phyloP scores from a whole-genome alignment of 2,888 invertebrate species.

The Plusia festucae region DNA sequence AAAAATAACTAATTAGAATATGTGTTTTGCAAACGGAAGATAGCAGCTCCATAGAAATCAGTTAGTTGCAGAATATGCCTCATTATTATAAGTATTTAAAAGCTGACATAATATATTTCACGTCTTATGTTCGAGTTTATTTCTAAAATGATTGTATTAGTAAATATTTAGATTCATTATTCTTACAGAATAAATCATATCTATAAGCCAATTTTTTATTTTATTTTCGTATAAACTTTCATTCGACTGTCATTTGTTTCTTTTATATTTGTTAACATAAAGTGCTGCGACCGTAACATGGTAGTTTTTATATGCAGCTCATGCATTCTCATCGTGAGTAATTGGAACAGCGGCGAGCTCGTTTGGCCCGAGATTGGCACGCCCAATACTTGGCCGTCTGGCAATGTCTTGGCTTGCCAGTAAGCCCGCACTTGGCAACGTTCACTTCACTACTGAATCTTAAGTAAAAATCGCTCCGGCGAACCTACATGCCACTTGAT shows the following conservation, averaged over 20 bases:
- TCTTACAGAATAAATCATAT: neutral
- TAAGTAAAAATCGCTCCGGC: slow-evolving; percentile 58
- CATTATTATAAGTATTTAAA: too few relatives aligned
- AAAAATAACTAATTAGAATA: too few relatives aligned
- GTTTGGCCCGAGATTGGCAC: slow-evolving; percentile 35
- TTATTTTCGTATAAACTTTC: neutral
- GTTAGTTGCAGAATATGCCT: too few relatives aligned
- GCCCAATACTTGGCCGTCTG: slow-evolving; percentile 33
- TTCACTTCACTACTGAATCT: slow-evolving; percentile 52
- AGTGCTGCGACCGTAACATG: slow-evolving; percentile 17
- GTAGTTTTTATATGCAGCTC: slow-evolving; percentile 34
- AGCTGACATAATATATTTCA: neutral
- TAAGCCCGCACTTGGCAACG: slow-evolving; percentile 56
- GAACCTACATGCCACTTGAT: slow-evolving; percentile 56
- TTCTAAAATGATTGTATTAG: neutral
- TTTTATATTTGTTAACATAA: slow-evolving; percentile 8
- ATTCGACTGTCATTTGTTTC: neutral
- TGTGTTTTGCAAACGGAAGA: too few relatives aligned
- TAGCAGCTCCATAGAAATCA: too few relatives aligned
- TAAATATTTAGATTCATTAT: neutral
- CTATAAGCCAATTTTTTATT: neutral
- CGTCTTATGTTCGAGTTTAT: neutral
- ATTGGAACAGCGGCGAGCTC: slow-evolving; percentile 35
- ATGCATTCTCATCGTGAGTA: slow-evolving; percentile 48
- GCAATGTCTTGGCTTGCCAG: slow-evolving; percentile 50